Base-by-base conservation (phyloP, 1,140 invertebrate genomes). In the Saccostrea glomerata region DNA sequence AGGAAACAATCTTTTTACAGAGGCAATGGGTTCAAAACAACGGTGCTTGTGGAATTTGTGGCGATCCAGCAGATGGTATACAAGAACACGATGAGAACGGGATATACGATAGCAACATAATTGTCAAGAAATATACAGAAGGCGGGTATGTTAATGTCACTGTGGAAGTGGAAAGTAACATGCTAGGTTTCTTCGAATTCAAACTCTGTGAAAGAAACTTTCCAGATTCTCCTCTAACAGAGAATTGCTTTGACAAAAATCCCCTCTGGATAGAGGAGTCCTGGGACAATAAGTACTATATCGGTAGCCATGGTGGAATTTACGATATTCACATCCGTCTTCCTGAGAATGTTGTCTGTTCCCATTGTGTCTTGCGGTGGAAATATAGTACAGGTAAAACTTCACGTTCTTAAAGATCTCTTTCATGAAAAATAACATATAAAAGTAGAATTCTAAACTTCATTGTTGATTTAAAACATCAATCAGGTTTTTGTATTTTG, bases 21-120 rank as follows among this genome's bases (percentile, higher is more conserved):
- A 87, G 83, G 30, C 98, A 98, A 94, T 98, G 97, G 97, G 96
- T 97, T 89, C 96, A 97, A 93, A 98, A 98, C 94, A 94, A 96
- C 15, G 98, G 98, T 0, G 96, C 96, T 89, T 99, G 98, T 93
- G 98, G 98, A 0, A 95, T 98, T n/a, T 99, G 98, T 93, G 98
- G 98, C 0, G 98, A 99, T 94, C 96, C 97, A 6, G 97, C 96
- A 91, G 60, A 54, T 12, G 66, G 83, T 30, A 84, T 73, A 36
- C 85, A 85, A 58, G 25, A 82, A n/a, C 87, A 90, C 63, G 87
- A 91, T n/a, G 70, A 86, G 11, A 82, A 85, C 20, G 89, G 88
- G 20, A 63, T 83, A 13, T 91, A 90, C 30, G 90, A 77, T 13
- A 87, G 58, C 25, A 83, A 83, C 23, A 86, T 88, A 3, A 88